Evolutionary conservation across 2,888 invertebrate species (phyloP).

Genomic region (Tachina fera): DNA sequence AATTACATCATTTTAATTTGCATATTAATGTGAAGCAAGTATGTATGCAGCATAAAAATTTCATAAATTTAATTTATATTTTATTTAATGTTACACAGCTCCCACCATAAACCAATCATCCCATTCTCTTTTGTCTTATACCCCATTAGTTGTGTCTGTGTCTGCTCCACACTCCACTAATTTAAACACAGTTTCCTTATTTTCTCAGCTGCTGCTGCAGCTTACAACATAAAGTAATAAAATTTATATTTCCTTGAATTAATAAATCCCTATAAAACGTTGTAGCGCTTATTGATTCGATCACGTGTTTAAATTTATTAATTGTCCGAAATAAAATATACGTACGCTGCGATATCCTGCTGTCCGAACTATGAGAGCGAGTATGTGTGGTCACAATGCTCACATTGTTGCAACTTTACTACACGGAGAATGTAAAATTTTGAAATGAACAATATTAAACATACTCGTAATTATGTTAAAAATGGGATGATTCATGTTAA

Average conservation of each 20-base stretch:
- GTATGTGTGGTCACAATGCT: slow-evolving; percentile 81
- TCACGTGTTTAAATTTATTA: slow-evolving; percentile 83
- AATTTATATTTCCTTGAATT: slow-evolving; percentile 37
- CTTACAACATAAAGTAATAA: slow-evolving; percentile 23
- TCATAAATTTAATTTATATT: not conserved
- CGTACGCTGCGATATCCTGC: slow-evolving; percentile 78
- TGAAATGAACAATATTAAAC: too few relatives aligned
- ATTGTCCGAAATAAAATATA: slow-evolving; percentile 77
- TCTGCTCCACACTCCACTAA: not conserved
- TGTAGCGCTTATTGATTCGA: slow-evolving; percentile 75
- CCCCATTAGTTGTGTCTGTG: not conserved
- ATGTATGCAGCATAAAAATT: not conserved
- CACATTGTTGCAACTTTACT: slow-evolving; percentile 46
- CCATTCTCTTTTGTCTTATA: not conserved
- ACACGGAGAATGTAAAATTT: slow-evolving; percentile 18
- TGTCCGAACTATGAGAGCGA: slow-evolving; percentile 81
- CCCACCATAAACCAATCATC: not conserved
- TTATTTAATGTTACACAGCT: not conserved
- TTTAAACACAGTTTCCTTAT: not conserved
- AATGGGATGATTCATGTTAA: too few relatives aligned
- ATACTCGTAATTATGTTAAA: too few relatives aligned
- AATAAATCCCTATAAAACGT: slow-evolving; percentile 52
- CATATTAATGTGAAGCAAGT: not conserved
- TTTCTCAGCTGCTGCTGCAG: not conserved
- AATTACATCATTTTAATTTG: not conserved